Evolutionary conservation across 2,888 invertebrate genomes (phyloP).

Genomic region (Xanthostigma xanthostigma): DNA sequence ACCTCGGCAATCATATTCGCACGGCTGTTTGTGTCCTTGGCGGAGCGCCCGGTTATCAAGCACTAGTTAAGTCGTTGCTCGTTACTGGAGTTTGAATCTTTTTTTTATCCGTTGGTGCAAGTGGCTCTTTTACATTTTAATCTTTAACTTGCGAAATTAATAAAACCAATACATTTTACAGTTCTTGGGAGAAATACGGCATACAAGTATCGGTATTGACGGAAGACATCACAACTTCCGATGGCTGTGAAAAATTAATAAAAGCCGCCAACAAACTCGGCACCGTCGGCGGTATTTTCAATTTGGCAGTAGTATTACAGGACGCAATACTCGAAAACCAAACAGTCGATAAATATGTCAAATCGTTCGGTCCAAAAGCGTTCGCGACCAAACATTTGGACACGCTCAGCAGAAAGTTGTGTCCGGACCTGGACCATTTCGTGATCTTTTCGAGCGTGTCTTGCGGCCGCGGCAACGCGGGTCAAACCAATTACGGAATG

Average conservation of each 20-base stretch:
- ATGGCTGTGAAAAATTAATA: conserved; percentile 57
- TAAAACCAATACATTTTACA: too few species aligned
- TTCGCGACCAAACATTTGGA: conserved; percentile 68
- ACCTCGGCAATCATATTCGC: too few species aligned
- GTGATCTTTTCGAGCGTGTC: conserved; percentile 86
- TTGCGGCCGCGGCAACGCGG: conserved; percentile 78
- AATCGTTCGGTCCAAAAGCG: conserved; percentile 64
- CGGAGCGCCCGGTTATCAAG: too few species aligned
- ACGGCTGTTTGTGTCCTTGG: too few species aligned
- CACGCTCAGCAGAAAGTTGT: conserved; percentile 39
- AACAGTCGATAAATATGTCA: conserved; percentile 47
- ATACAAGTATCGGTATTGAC: conserved; percentile 51
- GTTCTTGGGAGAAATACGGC: conserved; percentile 51
- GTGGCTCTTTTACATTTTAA: too few species aligned
- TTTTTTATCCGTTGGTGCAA: too few species aligned
- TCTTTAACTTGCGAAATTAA: too few species aligned
- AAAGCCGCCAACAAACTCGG: conserved; percentile 45
- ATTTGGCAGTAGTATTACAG: conserved; percentile 67
- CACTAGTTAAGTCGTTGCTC: too few species aligned
- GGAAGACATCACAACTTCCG: conserved; percentile 50
- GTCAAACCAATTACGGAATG: conserved; percentile 41
- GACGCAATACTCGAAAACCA: conserved; percentile 70
- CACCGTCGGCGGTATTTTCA: conserved; percentile 72
- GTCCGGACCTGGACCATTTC: conserved; percentile 50
- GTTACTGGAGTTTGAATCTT: too few species aligned